phyloP scores from a whole-genome alignment of 2,113 vertebrate genomes.

The Elanoides forficatus region DNA sequence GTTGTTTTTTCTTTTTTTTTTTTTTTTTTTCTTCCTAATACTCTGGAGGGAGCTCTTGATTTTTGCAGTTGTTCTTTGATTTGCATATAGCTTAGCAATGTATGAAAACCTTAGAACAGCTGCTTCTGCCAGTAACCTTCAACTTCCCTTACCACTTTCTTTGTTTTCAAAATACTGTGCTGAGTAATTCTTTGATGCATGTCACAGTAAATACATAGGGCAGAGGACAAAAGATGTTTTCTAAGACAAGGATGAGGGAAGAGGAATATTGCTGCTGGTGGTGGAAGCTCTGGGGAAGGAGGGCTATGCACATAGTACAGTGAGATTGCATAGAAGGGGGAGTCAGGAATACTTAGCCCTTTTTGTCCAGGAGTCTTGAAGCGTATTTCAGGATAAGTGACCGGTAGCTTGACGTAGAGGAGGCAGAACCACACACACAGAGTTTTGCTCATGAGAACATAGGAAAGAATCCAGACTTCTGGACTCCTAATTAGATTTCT shows the following conservation, averaged over 20 bases:
- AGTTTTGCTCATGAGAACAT: not conserved
- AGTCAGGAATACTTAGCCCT: not conserved
- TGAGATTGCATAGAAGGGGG: not conserved
- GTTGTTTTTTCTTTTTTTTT: not conserved
- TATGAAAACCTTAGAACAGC: not conserved
- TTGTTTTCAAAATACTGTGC: not conserved
- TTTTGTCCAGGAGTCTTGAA: not conserved
- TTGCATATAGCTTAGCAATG: not conserved
- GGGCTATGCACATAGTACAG: rapidly evolving
- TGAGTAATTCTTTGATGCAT: not conserved
- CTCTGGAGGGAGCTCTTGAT: not conserved
- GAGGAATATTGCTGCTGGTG: not conserved
- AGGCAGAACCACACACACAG: not conserved
- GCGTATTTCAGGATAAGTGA: not conserved
- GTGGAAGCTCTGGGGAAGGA: not conserved
- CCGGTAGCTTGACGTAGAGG: not conserved
- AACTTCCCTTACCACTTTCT: not conserved
- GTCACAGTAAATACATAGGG: not conserved
- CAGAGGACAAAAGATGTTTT: not conserved
- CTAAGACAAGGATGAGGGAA: not conserved
- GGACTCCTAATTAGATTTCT: not conserved
- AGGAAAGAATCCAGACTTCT: not conserved
- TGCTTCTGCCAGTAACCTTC: not conserved
- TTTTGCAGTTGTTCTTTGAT: not conserved
- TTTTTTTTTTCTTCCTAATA: not conserved